Evolutionary conservation across 2,113 vertebrate genomes (phyloP), one percentile per base, ranked within the genome.

Genomic region (Colaptes auratus): DNA sequence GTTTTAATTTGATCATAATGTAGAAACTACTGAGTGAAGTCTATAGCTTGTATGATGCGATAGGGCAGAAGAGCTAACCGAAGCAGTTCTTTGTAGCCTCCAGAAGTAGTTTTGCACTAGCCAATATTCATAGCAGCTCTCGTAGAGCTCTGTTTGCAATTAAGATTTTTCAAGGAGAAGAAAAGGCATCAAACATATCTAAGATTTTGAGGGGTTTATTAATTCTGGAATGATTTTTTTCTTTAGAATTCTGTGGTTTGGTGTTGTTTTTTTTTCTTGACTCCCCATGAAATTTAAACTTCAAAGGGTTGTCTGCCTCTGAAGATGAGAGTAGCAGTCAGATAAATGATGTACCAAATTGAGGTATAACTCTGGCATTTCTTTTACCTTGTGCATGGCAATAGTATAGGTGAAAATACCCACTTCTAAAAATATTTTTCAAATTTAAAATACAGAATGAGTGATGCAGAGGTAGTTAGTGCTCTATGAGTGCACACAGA

Each of bases 401-500:
- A 36, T 69, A 55, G 56, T 10, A 35, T 2, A 9, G 27, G 5
- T 18, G 5, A 15, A 14, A 31, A 35, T 12, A 5, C 1, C 1
- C 2, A 16, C 69, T 86, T 66, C 20, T 1, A 3, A 23, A 21
- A 27, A 15, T 25, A 7, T 6, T 81, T 74, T 53, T 20, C 16
- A 55, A 36, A 73, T 75, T 77, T 28, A 39, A 23, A 19, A 56
- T 33, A 19, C 16, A 10, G 46, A 44, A 78, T 20, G 60, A 63
- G 18, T 44, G 3, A 12, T n/a, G 7, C n/a, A 36, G 61, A 20
- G 65, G 25, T 31, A 33, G 15, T 24, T 63, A 75, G 10, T 44
- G 18, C 9, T 78, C 14, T 86, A 0, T 21, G 24, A 78, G 39
- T 30, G 15, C 2, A 6, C 21, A n/a, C 9, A 66, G 16, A 25